Base-by-base conservation (phyloP, 2,113 vertebrate species). In the Xiphorhynchus elegans region DNA sequence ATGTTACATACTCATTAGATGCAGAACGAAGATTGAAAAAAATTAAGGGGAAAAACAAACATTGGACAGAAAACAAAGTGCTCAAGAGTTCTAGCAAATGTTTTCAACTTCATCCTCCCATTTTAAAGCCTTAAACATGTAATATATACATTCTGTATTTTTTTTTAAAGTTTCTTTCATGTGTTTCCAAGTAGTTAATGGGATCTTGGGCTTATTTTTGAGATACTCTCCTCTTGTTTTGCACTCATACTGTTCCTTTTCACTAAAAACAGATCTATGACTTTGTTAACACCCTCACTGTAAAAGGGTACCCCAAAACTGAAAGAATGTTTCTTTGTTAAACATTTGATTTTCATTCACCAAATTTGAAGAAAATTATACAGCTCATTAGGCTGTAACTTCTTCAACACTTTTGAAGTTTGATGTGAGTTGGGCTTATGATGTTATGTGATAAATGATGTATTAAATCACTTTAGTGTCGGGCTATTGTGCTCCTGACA, bases 51-150 rank as follows among this genome's bases (percentile, higher is more conserved):
- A 92, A 86, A 87, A 74, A 81, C 62, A 92, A 95, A 95, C 62
- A 90, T 7, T 94, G 92, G 90, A 90, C 44, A 52, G 79, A 96
- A 96, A 95, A 94, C 40, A 77, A 93, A 97, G 90, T 33, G 64
- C 79, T 87, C 62, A 78, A 25, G 56, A 90, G n/a, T 90, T 90
- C 59, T 75, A 64, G 56, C 35, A 49, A 80, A 55, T 49, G 25
- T 83, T 96, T 96, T 74, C 59, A 80, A 52, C 44, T 77, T 77
- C 55, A 90, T 80, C 52, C 23, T 90, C 60, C 55, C 25, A 70
- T 67, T 90, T 83, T 67, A 59, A 87, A 96, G 55, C 42, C 42
- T 72, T 66, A 78, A 90, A 81, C 13, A 88, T 37, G 8, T 23
- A 80, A 86, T 37, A 77, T 19, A 33, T 35, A 59, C 0, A 3